Conservation (phyloP, 2,797 vertebrate species). For the Cetoscarus ocellatus region DNA sequence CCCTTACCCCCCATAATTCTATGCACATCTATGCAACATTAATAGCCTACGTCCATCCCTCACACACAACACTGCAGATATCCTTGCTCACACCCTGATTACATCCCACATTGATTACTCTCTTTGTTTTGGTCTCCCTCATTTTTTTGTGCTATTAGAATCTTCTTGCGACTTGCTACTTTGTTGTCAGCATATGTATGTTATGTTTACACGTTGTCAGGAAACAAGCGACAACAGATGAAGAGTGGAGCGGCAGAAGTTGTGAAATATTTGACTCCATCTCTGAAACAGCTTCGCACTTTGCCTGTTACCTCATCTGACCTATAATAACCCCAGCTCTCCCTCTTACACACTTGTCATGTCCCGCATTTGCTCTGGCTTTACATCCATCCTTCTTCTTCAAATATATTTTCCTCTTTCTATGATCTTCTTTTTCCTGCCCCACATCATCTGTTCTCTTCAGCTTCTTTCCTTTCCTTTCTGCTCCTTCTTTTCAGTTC, state of each 20-base stretch:
- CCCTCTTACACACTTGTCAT: neutral
- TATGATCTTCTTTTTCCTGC: neutral
- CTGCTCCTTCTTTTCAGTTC: slow-evolving; percentile 7
- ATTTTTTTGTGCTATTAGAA: slow-evolving; percentile 7
- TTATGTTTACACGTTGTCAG: slow-evolving; percentile 11
- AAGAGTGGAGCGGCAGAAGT: slow-evolving; percentile 9
- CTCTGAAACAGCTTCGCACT: slow-evolving; percentile 3
- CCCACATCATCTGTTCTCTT: neutral
- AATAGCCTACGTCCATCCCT: too few relatives aligned
- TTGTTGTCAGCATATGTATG: neutral
- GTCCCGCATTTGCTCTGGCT: slow-evolving; percentile 16
- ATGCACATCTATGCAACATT: too few relatives aligned
- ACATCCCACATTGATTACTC: too few relatives aligned
- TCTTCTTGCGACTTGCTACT: slow-evolving; percentile 2
- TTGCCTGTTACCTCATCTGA: slow-evolving; percentile 42
- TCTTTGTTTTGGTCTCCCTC: too few relatives aligned
- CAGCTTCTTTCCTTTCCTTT: neutral
- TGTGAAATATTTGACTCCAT: slow-evolving; percentile 22
- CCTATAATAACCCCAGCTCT: slow-evolving; percentile 58
- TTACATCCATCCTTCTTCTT: slow-evolving; percentile 10
- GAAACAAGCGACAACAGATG: slow-evolving; percentile 11
- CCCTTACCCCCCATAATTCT: too few relatives aligned
- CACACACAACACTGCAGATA: too few relatives aligned
- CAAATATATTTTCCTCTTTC: neutral
- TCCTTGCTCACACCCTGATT: too few relatives aligned